These are phyloP conservation scores for Rhipidura dahli DNA, from an alignment of 2,113 vertebrate species.

Conservation along the genomic window DNA sequence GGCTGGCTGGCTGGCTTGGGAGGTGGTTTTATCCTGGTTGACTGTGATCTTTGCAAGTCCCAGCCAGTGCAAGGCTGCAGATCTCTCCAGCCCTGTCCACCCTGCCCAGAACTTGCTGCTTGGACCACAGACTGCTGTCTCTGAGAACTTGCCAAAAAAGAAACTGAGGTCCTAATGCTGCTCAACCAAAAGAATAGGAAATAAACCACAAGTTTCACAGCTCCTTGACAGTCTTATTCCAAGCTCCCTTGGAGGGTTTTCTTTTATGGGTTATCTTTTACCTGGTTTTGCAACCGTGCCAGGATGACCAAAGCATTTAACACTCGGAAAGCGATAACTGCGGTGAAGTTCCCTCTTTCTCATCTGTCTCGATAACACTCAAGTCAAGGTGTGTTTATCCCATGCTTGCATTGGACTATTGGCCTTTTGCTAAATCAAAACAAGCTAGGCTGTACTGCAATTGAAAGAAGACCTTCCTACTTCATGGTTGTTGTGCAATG, in stretches of 20 bases:
- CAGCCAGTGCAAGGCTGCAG: fast-evolving
- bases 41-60: neutral
- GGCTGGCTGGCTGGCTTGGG: neutral
- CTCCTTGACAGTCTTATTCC: neutral
- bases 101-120: neutral
- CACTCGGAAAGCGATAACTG: fast-evolving
- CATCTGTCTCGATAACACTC: neutral
- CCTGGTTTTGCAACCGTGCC: neutral
- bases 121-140: fast-evolving
- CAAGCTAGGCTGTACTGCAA: slow-evolving; percentile 33
- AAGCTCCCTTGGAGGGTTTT: neutral
- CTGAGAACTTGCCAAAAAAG: neutral
- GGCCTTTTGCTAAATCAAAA: slow-evolving; percentile 32
- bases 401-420: neutral
- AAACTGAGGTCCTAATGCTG: neutral
- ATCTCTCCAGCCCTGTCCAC: neutral
- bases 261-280: neutral
- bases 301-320: neutral
- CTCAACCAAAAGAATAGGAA: neutral
- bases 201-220: neutral
- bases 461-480: slow-evolving; percentile 67
- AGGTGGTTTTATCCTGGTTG: neutral
- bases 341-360: neutral
- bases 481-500: slow-evolving; percentile 58
- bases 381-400: neutral